Conservation (phyloP, 1,140 invertebrate genomes). For the Sitobion miscanthi region DNA sequence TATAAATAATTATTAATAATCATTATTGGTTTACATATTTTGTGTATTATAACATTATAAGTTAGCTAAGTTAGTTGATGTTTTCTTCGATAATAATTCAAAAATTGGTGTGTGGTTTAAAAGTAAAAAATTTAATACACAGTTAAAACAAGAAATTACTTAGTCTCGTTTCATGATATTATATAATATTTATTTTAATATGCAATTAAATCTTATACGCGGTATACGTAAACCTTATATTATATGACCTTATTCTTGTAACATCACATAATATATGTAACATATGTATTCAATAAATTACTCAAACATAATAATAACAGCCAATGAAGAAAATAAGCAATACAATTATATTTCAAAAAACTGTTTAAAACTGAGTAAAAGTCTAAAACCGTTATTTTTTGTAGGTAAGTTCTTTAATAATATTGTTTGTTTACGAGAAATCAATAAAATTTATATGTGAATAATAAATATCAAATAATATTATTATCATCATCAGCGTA, state of each 20-base stretch:
- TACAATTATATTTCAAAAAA: not conserved
- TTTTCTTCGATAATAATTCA: not conserved
- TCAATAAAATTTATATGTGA: not conserved
- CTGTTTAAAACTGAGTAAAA: not conserved
- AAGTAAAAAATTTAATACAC: not conserved
- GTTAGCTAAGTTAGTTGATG: conserved; percentile 60
- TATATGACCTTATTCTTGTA: not conserved
- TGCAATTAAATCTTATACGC: not conserved
- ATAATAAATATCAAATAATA: not conserved
- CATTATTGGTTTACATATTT: not conserved
- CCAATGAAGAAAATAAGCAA: not conserved
- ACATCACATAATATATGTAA: no score
- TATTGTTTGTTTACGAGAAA: not conserved
- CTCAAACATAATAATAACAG: not conserved
- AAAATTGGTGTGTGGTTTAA: not conserved
- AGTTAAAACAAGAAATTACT: not conserved
- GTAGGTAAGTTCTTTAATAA: not conserved
- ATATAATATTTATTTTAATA: not conserved
- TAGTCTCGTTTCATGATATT: not conserved
- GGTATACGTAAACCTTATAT: not conserved
- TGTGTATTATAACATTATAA: not conserved
- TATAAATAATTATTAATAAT: not conserved
- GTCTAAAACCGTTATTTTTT: no score
- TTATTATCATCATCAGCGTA: not conserved
- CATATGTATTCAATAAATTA: not conserved